A percentile compares a stretch with the other conserved stretches of the same genome.
phyloP scores from a whole-genome alignment of 2,888 invertebrate genomes.

The Melinopterus prodromus region DNA sequence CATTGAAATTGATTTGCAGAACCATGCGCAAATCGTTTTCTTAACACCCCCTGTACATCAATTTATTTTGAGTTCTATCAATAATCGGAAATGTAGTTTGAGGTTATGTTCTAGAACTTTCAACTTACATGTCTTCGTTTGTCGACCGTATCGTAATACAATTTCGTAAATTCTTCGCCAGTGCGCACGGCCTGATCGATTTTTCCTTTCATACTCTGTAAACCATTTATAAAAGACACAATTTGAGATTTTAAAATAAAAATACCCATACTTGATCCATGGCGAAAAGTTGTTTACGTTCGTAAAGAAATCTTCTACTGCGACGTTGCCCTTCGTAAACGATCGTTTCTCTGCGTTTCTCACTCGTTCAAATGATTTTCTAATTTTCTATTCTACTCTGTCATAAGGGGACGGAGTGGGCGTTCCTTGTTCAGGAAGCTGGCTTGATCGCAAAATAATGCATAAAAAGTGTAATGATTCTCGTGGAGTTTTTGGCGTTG shows the following conservation, averaged over 20 bases:
- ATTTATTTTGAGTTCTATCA: too few relatives aligned
- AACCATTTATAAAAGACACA: not conserved
- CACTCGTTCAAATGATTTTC: not conserved
- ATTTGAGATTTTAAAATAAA: constrained; percentile 6
- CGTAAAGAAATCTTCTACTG: constrained; percentile 9
- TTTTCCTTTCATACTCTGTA: constrained; percentile 63
- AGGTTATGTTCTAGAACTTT: constrained; percentile 54
- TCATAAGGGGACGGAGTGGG: not conserved
- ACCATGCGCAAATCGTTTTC: too few relatives aligned
- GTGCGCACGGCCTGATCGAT: constrained; percentile 84
- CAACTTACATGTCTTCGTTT: constrained; percentile 82
- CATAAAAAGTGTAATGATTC: not conserved
- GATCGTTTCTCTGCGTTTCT: not conserved
- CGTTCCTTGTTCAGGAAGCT: constrained; percentile 10
- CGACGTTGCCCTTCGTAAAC: not conserved
- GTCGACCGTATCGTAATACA: constrained; percentile 90
- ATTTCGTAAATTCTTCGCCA: constrained; percentile 87
- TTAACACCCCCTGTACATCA: too few relatives aligned
- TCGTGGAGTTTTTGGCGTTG: not conserved
- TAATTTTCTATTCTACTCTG: constrained; percentile 17
- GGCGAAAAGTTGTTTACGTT: constrained; percentile 12
- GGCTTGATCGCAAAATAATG: constrained; percentile 7
- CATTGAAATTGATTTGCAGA: too few relatives aligned
- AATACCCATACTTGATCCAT: constrained; percentile 15
- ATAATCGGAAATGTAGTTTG: not conserved